These are phyloP conservation scores for Tenualosa thibaudeaui DNA, from an alignment of 2,797 vertebrate species.

Conservation along the genomic window DNA sequence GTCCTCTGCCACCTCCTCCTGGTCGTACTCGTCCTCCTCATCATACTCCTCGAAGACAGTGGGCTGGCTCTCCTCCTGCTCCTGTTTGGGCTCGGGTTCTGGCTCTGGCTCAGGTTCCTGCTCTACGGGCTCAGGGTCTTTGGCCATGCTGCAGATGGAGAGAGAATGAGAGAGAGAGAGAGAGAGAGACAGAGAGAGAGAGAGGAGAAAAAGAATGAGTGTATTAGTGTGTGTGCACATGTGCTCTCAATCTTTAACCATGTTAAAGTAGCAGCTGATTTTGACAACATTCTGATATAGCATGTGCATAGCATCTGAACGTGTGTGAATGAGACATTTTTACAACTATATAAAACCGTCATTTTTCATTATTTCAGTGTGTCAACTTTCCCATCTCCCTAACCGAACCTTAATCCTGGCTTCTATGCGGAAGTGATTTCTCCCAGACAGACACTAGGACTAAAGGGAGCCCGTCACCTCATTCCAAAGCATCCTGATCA, in stretches of 20 bases:
- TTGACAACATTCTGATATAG: background rate
- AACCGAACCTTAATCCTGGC: too few relatives aligned
- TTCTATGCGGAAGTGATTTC: too few relatives aligned
- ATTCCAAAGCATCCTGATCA: background rate
- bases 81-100: slow-evolving; percentile 72
- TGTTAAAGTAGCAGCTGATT: background rate
- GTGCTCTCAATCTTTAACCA: too few relatives aligned
- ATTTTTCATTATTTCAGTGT: too few relatives aligned
- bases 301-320: too few relatives aligned
- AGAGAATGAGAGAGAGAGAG: background rate
- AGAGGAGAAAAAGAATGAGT: background rate
- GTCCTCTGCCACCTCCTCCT: slow-evolving; percentile 68
- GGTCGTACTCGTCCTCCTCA: slow-evolving; percentile 76
- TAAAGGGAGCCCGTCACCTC: background rate
- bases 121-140: slow-evolving; percentile 81
- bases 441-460: too few relatives aligned
- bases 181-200: background rate
- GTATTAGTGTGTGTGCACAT: too few relatives aligned
- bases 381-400: too few relatives aligned
- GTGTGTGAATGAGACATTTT: too few relatives aligned
- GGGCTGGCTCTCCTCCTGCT: slow-evolving; percentile 55
- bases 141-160: slow-evolving; percentile 77
- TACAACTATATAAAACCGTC: too few relatives aligned
- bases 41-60: slow-evolving; percentile 73
- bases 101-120: slow-evolving; percentile 74